These are phyloP conservation scores for Ctenosaura bakeri DNA, from an alignment of 2,797 vertebrate genomes.

Conservation along the genomic window DNA sequence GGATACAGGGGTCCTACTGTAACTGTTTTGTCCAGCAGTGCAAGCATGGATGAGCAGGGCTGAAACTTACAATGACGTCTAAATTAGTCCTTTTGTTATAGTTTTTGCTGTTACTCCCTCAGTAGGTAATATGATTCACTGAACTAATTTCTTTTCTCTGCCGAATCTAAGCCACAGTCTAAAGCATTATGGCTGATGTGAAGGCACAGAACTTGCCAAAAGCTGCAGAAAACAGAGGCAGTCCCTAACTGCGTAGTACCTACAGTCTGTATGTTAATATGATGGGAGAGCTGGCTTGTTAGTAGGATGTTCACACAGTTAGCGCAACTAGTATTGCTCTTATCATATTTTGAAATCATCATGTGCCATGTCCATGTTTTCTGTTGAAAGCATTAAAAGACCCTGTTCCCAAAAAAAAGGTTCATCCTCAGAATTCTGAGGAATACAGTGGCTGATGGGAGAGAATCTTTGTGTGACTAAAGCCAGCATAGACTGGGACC, in stretches of 20 bases:
- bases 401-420: background rate
- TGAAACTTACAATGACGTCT: accelerated
- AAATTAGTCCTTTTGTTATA: accelerated
- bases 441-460: background rate
- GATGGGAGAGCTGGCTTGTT: background rate
- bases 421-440: background rate
- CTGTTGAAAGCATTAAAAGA: background rate
- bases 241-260: background rate
- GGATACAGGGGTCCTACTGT: no score
- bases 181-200: background rate
- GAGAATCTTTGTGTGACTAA: background rate
- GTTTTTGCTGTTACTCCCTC: background rate
- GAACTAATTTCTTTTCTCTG: background rate
- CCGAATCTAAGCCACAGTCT: background rate
- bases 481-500: background rate
- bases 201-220: background rate
- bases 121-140: background rate
- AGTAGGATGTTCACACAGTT: background rate
- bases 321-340: background rate
- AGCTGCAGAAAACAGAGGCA: background rate
- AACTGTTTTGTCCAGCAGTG: background rate
- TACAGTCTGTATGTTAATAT: background rate
- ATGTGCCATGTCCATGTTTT: background rate
- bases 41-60: background rate
- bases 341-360: background rate